These are phyloP conservation scores for Accipiter minullus DNA, from an alignment of 2,797 vertebrate genomes.

Conservation along the genomic window DNA sequence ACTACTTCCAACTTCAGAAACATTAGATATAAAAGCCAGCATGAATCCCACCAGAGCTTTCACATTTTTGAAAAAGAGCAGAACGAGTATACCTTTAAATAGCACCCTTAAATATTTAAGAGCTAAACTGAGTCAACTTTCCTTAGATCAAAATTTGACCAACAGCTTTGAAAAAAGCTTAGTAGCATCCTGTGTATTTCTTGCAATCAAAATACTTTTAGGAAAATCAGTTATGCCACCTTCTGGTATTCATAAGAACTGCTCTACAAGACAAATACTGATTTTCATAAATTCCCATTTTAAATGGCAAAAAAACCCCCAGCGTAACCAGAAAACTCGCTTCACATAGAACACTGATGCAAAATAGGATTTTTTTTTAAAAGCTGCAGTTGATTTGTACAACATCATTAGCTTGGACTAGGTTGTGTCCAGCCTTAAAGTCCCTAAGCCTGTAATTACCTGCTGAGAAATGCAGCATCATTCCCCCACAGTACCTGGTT, in stretches of 20 bases:
- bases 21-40: not conserved
- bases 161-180: not conserved
- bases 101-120: not conserved
- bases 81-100: not conserved
- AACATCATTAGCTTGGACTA: not conserved
- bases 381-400: not conserved
- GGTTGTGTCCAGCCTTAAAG: not conserved
- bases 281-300: not conserved
- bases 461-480: not conserved
- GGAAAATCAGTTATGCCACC: conserved; percentile 74
- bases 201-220: not conserved
- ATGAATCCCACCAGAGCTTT: not conserved
- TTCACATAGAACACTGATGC: not conserved
- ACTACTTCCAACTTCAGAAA: not conserved
- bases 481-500: not conserved
- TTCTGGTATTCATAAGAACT: conserved; percentile 69
- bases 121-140: not conserved
- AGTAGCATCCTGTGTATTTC: not conserved
- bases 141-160: not conserved
- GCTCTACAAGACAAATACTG: not conserved
- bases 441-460: not conserved
- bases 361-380: not conserved
- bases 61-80: not conserved
- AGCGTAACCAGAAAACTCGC: not conserved
- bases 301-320: accelerated